Conservation (phyloP, 2,797 vertebrate species). For the Acanthurus lineatus region DNA sequence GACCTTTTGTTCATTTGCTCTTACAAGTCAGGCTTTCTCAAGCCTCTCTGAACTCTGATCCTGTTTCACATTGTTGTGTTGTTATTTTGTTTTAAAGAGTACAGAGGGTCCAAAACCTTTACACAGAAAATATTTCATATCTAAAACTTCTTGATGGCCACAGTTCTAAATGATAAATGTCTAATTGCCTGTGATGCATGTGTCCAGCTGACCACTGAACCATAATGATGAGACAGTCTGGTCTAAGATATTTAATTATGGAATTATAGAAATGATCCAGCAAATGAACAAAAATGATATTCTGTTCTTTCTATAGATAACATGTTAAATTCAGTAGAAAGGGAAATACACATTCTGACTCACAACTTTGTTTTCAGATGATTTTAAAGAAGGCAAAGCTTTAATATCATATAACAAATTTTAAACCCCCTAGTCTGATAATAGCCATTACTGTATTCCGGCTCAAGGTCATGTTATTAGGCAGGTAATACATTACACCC, state of each 20-base stretch:
- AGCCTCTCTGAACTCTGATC: too few species aligned
- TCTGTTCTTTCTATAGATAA: background rate
- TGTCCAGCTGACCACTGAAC: background rate
- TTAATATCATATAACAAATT: background rate
- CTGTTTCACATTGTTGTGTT: too few species aligned
- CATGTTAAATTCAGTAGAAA: background rate
- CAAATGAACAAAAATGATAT: conserved; percentile 5
- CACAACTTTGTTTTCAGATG: background rate
- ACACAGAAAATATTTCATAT: too few species aligned
- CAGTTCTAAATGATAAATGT: too few species aligned
- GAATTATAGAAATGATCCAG: background rate
- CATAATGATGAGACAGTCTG: background rate
- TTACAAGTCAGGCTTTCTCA: background rate
- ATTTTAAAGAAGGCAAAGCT: background rate
- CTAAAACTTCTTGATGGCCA: too few species aligned
- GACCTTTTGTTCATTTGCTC: too few species aligned
- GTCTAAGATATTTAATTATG: background rate
- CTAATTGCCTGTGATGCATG: background rate
- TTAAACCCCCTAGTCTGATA: background rate
- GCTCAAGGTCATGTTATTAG: background rate
- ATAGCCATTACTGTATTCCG: background rate
- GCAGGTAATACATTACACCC: background rate
- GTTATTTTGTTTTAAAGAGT: too few species aligned
- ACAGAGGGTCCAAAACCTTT: too few species aligned
- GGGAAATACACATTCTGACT: background rate